Conservation (phyloP, 1,140 invertebrate genomes). For the Lordiphosa collinella region DNA sequence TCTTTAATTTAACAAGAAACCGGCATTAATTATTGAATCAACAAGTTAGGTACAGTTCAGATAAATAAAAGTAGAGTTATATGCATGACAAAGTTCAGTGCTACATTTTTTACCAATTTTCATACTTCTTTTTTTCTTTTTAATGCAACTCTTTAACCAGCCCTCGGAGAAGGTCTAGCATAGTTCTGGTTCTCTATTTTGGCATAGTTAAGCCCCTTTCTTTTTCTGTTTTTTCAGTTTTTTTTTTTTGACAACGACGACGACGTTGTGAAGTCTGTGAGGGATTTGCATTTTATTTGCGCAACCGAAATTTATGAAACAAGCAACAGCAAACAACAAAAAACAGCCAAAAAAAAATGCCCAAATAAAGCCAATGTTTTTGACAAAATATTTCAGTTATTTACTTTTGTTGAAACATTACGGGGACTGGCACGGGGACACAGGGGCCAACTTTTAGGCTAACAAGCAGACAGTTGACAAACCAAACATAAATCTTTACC, state of each 20-base stretch:
- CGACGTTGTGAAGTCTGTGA: constrained; percentile 60
- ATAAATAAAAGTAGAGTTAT: no score
- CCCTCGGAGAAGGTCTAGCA: background rate
- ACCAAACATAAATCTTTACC: constrained; percentile 74
- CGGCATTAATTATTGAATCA: no score
- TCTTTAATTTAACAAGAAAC: no score
- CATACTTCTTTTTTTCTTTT: no score
- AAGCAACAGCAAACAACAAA: constrained; percentile 1
- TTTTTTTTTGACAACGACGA: constrained; percentile 3
- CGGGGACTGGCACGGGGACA: no score
- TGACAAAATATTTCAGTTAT: constrained; percentile 72
- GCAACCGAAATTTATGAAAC: constrained; percentile 20
- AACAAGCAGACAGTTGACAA: constrained; percentile 68
- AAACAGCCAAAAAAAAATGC: background rate
- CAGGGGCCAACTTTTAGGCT: constrained; percentile 61
- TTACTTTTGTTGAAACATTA: constrained; percentile 35
- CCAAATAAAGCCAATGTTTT: constrained; percentile 24
- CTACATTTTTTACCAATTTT: no score
- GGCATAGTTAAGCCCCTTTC: constrained; percentile 50
- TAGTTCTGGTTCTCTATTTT: constrained; percentile 29
- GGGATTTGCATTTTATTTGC: constrained; percentile 62
- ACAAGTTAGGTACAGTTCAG: no score
- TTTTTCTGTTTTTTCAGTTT: constrained; percentile 26
- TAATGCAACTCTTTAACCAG: constrained; percentile 6
- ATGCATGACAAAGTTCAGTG: no score